Percentiles rank a stretch among this genome's conserved stretches.
Conservation (phyloP, 2,113 vertebrate species). For the Cephalopterus ornatus region DNA sequence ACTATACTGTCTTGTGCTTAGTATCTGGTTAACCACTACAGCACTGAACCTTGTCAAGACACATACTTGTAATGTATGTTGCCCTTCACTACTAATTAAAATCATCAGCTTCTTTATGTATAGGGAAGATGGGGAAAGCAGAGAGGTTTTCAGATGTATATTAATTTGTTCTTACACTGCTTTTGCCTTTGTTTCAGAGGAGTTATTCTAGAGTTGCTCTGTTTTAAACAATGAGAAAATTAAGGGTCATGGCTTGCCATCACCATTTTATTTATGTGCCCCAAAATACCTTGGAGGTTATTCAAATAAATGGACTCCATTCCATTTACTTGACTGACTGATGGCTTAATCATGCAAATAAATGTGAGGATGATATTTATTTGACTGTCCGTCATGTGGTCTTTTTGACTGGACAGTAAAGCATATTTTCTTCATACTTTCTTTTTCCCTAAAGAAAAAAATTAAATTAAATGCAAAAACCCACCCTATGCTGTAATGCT, state of each 20-base stretch:
- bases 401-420: constrained; percentile 26
- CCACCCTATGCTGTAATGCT: constrained; percentile 34
- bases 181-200: background rate
- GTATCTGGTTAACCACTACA: background rate
- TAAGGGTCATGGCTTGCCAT: background rate
- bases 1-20: background rate
- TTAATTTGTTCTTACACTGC: background rate
- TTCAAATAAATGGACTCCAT: constrained; percentile 34
- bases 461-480: constrained; percentile 30
- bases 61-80: background rate
- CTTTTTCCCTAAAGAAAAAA: constrained; percentile 28
- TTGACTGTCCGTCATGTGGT: constrained; percentile 1
- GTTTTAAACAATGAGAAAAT: constrained; percentile 6
- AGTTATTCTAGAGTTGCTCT: background rate
- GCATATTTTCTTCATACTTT: constrained; percentile 23
- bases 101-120: background rate
- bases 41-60: background rate
- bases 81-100: background rate
- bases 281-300: constrained; percentile 20
- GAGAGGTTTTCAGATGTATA: background rate
- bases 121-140: background rate
- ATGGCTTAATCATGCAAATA: constrained; percentile 57
- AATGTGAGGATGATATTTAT: constrained; percentile 50
- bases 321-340: constrained; percentile 32
- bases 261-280: constrained; percentile 5